Conservation (phyloP, 1,140 invertebrate genomes). For the Leguminivora glycinivorella region DNA sequence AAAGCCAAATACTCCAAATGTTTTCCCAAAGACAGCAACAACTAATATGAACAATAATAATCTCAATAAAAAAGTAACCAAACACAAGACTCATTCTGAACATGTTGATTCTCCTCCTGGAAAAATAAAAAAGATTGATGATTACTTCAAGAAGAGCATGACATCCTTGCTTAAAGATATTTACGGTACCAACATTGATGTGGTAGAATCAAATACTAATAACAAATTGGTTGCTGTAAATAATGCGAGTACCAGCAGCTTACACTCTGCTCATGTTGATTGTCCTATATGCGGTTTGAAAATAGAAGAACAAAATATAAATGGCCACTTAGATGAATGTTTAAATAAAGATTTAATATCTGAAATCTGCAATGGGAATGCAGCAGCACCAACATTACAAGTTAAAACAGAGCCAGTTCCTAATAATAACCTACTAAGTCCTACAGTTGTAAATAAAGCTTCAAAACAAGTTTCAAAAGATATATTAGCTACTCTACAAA, state of each 20-base stretch:
- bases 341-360: conserved; percentile 69
- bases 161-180: conserved; percentile 57
- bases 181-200: conserved; percentile 63
- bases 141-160: conserved; percentile 57
- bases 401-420: not conserved
- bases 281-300: conserved; percentile 79
- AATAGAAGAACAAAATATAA: conserved; percentile 67
- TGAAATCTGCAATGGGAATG: conserved; percentile 54
- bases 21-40: not conserved
- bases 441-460: not conserved
- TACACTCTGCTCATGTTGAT: conserved; percentile 54
- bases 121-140: conserved; percentile 70
- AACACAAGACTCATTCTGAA: conserved; percentile 44
- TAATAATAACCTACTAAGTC: not conserved
- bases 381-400: conserved; percentile 9
- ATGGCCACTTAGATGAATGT: conserved; percentile 80
- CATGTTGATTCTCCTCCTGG: conserved; percentile 44
- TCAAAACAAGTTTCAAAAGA: conserved; percentile 18
- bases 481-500: conserved; percentile 6
- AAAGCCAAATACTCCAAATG: not conserved
- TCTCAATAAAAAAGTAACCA: conserved; percentile 49
- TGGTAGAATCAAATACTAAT: conserved; percentile 48
- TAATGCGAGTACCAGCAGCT: conserved; percentile 29
- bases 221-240: conserved; percentile 51
- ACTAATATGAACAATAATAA: conserved; percentile 31